Conservation (phyloP, 2,113 vertebrate genomes). For the rat (Rattus norvegicus) region GRCr8 NC_086026.1:25547001-25547500, state of each 20-base stretch:
- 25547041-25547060: background rate
- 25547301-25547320: background rate
- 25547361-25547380: background rate
- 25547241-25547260: background rate
- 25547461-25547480: background rate
- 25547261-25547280: conserved; percentile 32
- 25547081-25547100: background rate
- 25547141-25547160: background rate
- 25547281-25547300: conserved; percentile 36
- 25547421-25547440: background rate
- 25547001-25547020: background rate
- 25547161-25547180: background rate
- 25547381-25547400: background rate
- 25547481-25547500: background rate
- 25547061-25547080: background rate
- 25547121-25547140: background rate
- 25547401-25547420: background rate
- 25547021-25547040: too few relatives aligned
- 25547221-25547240: background rate
- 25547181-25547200: conserved; percentile 15
- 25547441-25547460: background rate
- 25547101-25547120: background rate
- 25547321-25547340: background rate
- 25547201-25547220: conserved; percentile 48
- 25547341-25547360: background rate